Base-by-base conservation (phyloP, 2,797 vertebrate genomes). In the Thalassophryne amazonica region DNA sequence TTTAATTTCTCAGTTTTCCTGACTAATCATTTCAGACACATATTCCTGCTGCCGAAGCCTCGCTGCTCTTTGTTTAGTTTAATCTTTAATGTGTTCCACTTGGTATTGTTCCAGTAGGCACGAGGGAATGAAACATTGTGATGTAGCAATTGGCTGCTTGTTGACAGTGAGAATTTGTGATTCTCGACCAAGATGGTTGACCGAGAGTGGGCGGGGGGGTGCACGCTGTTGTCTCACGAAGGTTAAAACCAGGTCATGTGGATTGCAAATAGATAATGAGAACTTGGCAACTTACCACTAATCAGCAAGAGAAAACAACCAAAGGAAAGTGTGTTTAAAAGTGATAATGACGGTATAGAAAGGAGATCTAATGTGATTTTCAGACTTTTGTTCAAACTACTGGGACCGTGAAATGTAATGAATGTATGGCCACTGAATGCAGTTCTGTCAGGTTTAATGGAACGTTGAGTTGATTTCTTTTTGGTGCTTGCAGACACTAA, bases 201-300 rank as follows among this genome's bases (percentile, higher is more conserved):
- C 9, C 21, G 59, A 47, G 21, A 57, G n/a, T n/a, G n/a, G n/a
- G n/a, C n/a, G n/a, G n/a, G n/a, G n/a, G n/a, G n/a, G n/a, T n/a
- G n/a, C n/a, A n/a, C n/a, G n/a, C n/a, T n/a, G n/a, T n/a, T 53
- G 32, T 46, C 12, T 29, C 6, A 15, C 5, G 9, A 8, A 71
- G 60, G 51, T 67, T 56, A 63, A 27, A 18, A 48, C 30, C 9
- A 35, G 67, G 65, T 47, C 22, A 52, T 16, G 23, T 11, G 5
- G 12, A 32, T 43, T 20, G 35, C 24, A 55, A 42, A 25, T 49
- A 39, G 46, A 35, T 54, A 25, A 25, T 21, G 32, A 53, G 48
- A 46, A 48, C 21, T 33, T 27, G 12, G 6, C 21, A 23, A 28
- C 42, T 39, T 55, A 17, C 6, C 25, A 29, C 2, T 22, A 22